Percentiles rank a stretch among this genome's conserved stretches.
phyloP scores from a whole-genome alignment of 2,888 invertebrate genomes.

The Amiota mariae region DNA sequence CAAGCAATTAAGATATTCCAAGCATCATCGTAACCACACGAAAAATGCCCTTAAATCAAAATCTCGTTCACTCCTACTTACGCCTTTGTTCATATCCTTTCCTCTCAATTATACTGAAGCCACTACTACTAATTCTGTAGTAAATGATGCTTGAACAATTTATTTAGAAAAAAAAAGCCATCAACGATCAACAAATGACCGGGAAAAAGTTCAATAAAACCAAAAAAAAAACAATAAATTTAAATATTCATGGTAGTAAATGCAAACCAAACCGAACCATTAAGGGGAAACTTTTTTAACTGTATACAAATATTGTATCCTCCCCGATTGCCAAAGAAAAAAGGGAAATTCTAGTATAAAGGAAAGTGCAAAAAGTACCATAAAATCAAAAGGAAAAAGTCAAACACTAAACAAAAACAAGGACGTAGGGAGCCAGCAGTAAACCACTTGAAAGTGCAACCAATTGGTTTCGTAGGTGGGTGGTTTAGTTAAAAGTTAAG shows the following conservation, averaged over 20 bases:
- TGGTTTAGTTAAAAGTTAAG: neutral
- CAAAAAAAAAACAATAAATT: conserved; percentile 64
- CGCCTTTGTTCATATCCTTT: too few species aligned
- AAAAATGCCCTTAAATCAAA: conserved; percentile 57
- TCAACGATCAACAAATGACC: too few species aligned
- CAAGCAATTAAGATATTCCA: neutral
- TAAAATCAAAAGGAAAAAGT: too few species aligned
- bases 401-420: too few species aligned
- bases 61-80: too few species aligned
- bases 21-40: neutral
- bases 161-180: neutral
- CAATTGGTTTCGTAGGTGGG: neutral
- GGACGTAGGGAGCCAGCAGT: conserved; percentile 2
- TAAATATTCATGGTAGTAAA: conserved; percentile 47
- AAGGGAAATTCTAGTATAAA: neutral
- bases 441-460: conserved; percentile 1
- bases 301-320: conserved; percentile 38
- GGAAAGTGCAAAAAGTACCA: too few species aligned
- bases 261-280: conserved; percentile 35
- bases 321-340: conserved; percentile 14
- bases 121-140: conserved; percentile 56
- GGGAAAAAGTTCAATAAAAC: conserved; percentile 30
- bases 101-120: conserved; percentile 43
- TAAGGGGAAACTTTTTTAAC: conserved; percentile 55
- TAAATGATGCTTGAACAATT: conserved; percentile 36